Evolutionary conservation across 2,888 invertebrate species (phyloP).

Genomic region (Eilema depressum): DNA sequence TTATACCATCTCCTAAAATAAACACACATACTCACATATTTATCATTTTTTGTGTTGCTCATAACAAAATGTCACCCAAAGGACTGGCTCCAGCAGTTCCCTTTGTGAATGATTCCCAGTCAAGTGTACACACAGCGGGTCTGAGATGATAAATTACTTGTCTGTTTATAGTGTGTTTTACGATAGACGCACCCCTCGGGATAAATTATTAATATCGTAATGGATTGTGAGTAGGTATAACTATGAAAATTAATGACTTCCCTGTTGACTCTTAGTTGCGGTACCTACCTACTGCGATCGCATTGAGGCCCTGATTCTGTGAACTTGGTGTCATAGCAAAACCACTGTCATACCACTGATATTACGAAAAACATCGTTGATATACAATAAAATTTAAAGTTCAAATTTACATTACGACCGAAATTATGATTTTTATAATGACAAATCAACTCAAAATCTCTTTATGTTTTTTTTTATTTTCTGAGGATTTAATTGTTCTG

Average conservation of each 20-base stretch:
- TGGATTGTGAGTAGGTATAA: conserved; percentile 42
- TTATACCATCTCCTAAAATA: neutral
- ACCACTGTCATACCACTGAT: too few relatives aligned
- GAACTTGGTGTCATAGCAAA: too few relatives aligned
- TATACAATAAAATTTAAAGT: too few relatives aligned
- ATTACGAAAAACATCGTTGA: too few relatives aligned
- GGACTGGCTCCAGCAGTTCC: neutral
- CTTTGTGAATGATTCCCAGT: neutral
- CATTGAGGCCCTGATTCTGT: too few relatives aligned
- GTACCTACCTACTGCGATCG: neutral
- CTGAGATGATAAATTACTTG: conserved; percentile 22
- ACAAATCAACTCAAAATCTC: too few relatives aligned
- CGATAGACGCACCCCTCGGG: conserved; percentile 27
- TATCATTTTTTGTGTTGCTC: neutral
- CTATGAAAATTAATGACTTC: conserved; percentile 45
- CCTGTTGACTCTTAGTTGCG: conserved; percentile 9
- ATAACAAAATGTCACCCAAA: conserved; percentile 2
- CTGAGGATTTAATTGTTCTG: too few relatives aligned
- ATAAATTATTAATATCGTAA: conserved; percentile 48
- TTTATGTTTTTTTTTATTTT: too few relatives aligned
- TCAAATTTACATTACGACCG: too few relatives aligned
- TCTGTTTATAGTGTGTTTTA: conserved; percentile 27
- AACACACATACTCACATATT: neutral
- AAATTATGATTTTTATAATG: too few relatives aligned
- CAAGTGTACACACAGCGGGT: conserved; percentile 6